A percentile compares a stretch with the other conserved stretches of the same genome.
phyloP scores from a whole-genome alignment of 1,140 invertebrate species.

The Danaus melanippus region DNA sequence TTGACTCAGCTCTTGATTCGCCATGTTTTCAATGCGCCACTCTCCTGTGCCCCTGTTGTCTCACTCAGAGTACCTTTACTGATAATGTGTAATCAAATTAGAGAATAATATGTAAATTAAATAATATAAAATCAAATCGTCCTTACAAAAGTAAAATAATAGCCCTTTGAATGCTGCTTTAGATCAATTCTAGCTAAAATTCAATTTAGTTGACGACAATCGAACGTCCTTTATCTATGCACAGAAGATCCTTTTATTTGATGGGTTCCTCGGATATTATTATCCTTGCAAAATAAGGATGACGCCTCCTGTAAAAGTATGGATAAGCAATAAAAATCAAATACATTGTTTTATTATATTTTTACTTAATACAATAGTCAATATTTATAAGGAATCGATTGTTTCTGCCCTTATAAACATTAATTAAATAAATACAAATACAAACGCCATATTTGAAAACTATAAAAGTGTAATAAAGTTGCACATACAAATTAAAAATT shows the following conservation, averaged over 20 bases:
- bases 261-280: constrained; percentile 56
- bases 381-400: too few relatives aligned
- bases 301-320: constrained; percentile 37
- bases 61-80: constrained; percentile 17
- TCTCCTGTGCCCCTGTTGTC: constrained; percentile 30
- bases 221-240: constrained; percentile 67
- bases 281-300: constrained; percentile 43
- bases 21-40: constrained; percentile 51
- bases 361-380: too few relatives aligned
- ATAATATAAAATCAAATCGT: too few relatives aligned
- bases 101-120: constrained; percentile 2
- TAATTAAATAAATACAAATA: too few relatives aligned
- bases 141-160: background rate
- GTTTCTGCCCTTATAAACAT: too few relatives aligned
- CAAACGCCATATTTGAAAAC: too few relatives aligned
- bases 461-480: too few relatives aligned
- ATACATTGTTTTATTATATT: background rate
- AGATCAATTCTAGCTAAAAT: constrained; percentile 37
- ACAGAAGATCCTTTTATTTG: constrained; percentile 68
- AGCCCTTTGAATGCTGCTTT: constrained; percentile 1
- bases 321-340: constrained; percentile 32
- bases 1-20: constrained; percentile 65
- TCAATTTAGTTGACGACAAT: constrained; percentile 64
- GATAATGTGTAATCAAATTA: constrained; percentile 20
- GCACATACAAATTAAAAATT: background rate